Percentiles rank a stretch among this genome's conserved stretches.
Evolutionary conservation across 2,113 vertebrate genomes (phyloP).

Genomic region (Toxotes jaculatrix): DNA sequence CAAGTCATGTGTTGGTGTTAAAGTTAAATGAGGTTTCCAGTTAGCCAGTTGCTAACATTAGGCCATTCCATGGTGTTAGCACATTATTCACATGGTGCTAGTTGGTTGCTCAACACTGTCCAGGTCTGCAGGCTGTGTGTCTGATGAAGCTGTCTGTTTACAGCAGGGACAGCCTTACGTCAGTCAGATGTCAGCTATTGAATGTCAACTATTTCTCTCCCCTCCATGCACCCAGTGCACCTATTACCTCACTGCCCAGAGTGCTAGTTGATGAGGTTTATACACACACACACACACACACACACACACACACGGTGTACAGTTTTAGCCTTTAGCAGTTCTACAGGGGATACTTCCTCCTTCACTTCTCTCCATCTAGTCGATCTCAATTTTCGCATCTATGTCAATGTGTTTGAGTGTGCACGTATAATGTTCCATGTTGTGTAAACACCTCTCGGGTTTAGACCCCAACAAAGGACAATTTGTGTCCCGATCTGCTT

Average conservation of each 20-base stretch:
- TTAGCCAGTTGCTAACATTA: conserved; percentile 38
- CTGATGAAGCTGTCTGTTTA: conserved; percentile 62
- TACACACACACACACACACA: conserved; percentile 16
- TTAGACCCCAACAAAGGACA: conserved; percentile 72
- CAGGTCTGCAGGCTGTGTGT: conserved; percentile 40
- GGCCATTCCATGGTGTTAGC: conserved; percentile 38
- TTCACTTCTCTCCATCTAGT: conserved; percentile 36
- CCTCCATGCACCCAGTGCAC: conserved; percentile 49
- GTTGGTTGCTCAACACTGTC: conserved; percentile 50
- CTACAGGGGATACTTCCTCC: conserved; percentile 12
- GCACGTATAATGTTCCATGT: conserved; percentile 46
- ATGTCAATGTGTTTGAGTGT: conserved; percentile 47
- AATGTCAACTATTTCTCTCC: conserved; percentile 63
- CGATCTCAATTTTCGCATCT: conserved; percentile 39
- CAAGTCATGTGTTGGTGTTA: background rate
- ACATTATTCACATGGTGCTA: conserved; percentile 25
- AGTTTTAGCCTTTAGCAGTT: conserved; percentile 39
- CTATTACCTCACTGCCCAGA: conserved; percentile 57
- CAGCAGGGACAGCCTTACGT: conserved; percentile 59
- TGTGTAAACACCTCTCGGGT: conserved; percentile 77
- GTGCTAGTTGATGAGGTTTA: conserved; percentile 30
- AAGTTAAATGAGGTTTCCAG: conserved; percentile 12
- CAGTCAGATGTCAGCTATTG: conserved; percentile 73
- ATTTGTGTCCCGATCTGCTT: conserved; percentile 65
- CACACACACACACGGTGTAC: conserved; percentile 13